These are phyloP conservation scores for Caenorhabditis panamensis DNA, from an alignment of 2,888 invertebrate species.

Conservation along the genomic window DNA sequence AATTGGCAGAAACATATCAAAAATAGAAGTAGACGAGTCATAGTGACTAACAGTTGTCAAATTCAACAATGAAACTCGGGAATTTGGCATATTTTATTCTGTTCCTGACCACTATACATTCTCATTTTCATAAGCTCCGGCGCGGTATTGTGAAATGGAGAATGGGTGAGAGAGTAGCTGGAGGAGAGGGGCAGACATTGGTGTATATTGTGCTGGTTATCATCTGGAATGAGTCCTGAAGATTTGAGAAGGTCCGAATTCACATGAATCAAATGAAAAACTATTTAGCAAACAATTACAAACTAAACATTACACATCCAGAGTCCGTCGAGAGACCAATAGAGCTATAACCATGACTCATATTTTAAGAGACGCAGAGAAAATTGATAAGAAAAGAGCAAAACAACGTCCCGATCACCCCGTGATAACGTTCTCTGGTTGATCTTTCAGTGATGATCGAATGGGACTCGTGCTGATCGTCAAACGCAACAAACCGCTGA, in stretches of 20 bases:
- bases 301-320: no score
- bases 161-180: background rate
- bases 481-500: conserved; percentile 55
- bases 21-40: conserved; percentile 27
- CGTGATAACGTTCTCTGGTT: conserved; percentile 36
- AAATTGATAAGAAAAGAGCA: no score
- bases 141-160: conserved; percentile 25
- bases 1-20: conserved; percentile 12
- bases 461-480: conserved; percentile 48
- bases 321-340: no score
- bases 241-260: no score
- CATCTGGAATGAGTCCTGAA: no score
- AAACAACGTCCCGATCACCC: background rate
- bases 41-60: conserved; percentile 18
- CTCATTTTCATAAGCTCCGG: conserved; percentile 64
- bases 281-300: no score
- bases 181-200: no score
- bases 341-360: no score
- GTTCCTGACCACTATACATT: conserved; percentile 22
- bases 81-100: conserved; percentile 48
- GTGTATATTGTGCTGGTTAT: no score
- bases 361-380: no score
- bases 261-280: no score
- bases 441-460: conserved; percentile 52
- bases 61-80: conserved; percentile 20